phyloP scores from a whole-genome alignment of 2,797 vertebrate species.

The Molossus molossus region DNA sequence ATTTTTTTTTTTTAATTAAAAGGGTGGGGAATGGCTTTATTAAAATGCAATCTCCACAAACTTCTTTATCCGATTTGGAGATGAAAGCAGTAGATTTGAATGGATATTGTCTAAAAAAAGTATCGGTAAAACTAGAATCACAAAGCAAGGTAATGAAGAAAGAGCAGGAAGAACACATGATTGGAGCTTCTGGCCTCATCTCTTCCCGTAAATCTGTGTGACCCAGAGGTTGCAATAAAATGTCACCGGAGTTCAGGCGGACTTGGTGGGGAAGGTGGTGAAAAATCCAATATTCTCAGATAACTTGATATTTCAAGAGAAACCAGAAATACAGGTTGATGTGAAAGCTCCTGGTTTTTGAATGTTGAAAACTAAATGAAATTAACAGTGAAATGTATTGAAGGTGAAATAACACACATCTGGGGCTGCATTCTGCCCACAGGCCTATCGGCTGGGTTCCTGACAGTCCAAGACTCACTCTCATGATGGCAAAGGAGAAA shows the following conservation, averaged over 20 bases:
- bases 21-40: neutral
- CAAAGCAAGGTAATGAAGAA: conserved; percentile 29
- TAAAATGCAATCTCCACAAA: neutral
- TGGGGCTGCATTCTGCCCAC: neutral
- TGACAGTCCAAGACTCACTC: neutral
- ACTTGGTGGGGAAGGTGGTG: neutral
- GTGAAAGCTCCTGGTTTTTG: neutral
- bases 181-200: neutral
- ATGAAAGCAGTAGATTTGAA: conserved; percentile 18
- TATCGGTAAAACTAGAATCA: neutral
- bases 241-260: neutral
- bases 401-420: neutral
- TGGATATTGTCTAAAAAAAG: neutral
- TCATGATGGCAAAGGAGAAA: neutral
- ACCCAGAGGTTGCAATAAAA: neutral
- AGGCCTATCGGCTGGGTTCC: neutral
- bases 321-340: neutral
- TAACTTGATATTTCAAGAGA: neutral
- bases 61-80: neutral
- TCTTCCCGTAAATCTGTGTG: neutral
- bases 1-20: neutral
- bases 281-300: neutral
- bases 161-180: neutral
- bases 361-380: neutral
- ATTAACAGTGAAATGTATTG: neutral